Percentiles rank a stretch among this genome's conserved stretches.
These are phyloP conservation scores for Linhomoeus sp. DNA, from an alignment of 2,888 invertebrate genomes.

Conservation along the genomic window DNA sequence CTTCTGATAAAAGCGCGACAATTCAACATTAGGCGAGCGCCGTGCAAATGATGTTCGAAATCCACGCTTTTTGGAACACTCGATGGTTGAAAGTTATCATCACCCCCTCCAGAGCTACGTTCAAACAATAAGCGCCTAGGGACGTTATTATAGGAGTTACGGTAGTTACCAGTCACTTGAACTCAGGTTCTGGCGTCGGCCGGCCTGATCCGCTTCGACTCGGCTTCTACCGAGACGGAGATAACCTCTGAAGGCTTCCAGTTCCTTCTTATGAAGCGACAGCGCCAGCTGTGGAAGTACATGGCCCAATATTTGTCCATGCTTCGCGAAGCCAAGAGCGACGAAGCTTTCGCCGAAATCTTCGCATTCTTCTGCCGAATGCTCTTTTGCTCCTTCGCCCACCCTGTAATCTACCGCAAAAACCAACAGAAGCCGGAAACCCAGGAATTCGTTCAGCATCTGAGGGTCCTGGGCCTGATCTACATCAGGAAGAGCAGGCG, in stretches of 20 bases:
- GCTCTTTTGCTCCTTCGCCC: slow-evolving; percentile 7
- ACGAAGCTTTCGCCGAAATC: slow-evolving; percentile 9
- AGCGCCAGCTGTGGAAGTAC: slow-evolving; percentile 90
- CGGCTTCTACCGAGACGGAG: slow-evolving; percentile 6
- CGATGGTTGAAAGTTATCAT: too few relatives aligned
- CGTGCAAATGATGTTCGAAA: too few relatives aligned
- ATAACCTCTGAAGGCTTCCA: slow-evolving; percentile 59
- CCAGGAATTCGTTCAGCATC: slow-evolving; percentile 71
- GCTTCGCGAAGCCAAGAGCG: background rate
- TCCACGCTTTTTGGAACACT: too few relatives aligned
- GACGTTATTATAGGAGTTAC: too few relatives aligned
- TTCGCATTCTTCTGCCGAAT: slow-evolving; percentile 11
- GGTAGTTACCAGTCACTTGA: too few relatives aligned
- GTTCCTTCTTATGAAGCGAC: slow-evolving; percentile 74
- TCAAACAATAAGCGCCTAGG: too few relatives aligned
- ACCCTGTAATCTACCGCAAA: background rate
- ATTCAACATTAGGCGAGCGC: too few relatives aligned
- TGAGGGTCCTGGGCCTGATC: slow-evolving; percentile 87
- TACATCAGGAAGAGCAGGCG: slow-evolving; percentile 38
- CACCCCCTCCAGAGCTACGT: too few relatives aligned
- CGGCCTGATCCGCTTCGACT: background rate
- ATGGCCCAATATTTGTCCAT: slow-evolving; percentile 40
- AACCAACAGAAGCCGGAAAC: slow-evolving; percentile 31
- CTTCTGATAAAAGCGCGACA: too few relatives aligned
- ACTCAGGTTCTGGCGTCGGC: background rate